Evolutionary conservation across 2,113 vertebrate species (phyloP).

Genomic region (Diphyllodes magnificus): DNA sequence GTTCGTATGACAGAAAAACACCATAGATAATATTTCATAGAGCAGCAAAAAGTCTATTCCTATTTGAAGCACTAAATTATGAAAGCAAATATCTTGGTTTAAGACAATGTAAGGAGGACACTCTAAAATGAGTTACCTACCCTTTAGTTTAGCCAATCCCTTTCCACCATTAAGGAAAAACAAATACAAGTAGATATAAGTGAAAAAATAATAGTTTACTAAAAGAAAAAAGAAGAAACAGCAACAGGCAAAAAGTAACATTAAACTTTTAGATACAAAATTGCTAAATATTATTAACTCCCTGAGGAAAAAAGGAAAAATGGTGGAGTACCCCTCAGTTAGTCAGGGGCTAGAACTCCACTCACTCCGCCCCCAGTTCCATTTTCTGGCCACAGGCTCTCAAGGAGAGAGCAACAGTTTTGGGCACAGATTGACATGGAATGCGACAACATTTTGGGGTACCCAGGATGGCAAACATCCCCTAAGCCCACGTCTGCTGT

Average conservation of each 20-base stretch:
- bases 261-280: background rate
- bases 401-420: background rate
- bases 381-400: background rate
- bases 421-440: background rate
- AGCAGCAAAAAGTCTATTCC: background rate
- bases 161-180: background rate
- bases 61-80: background rate
- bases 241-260: no score
- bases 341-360: background rate
- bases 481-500: background rate
- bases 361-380: accelerated
- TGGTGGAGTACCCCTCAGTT: background rate
- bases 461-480: background rate
- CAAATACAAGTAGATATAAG: background rate
- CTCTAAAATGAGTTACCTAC: background rate
- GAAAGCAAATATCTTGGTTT: background rate
- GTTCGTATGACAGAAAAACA: background rate
- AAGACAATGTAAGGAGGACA: background rate
- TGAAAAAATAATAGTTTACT: background rate
- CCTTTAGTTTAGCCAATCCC: background rate
- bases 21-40: background rate
- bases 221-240: background rate
- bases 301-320: background rate
- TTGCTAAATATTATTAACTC: background rate
- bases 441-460: background rate